Evolutionary conservation across 2,113 vertebrate genomes (phyloP), one percentile per base, ranked within the genome.

Genomic region (Isichthys henryi): DNA sequence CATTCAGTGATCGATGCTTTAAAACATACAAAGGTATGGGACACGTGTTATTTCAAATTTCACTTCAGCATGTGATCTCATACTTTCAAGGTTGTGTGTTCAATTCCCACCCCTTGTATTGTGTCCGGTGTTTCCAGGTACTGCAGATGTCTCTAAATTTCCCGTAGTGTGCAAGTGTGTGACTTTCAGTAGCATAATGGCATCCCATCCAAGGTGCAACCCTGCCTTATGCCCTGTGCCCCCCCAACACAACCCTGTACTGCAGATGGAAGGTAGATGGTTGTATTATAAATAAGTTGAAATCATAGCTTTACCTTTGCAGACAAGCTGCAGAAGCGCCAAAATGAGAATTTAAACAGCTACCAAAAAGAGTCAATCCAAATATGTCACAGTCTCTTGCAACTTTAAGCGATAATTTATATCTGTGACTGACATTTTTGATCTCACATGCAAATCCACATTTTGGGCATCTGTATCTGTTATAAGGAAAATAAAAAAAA

Each of bases 291-390:
- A 86, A 56, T 27, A n/a, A 39, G 15, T 5, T 66, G 82, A 45
- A 15, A 74, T 21, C 6, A 77, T 19, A 49, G 46, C 80, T 92
- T 93, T 93, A 97, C 96, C 95, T 96, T 70, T 95, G 93, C 83
- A 97, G 93, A 89, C 66, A 92, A 90, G 90, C 92, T 52, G 96
- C 96, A 0, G 95, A 94, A 88, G 95, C 84, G 88, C 96, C 96
- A 91, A 97, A 97, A 91, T 95, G 95, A 15, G 92, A 89, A 92
- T 97, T 95, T 86, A 97, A 95, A 90, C 96, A 96, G 89, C 93
- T 95, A 92, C 96, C 96, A 92, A 97, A 97, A 53, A 97, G 93
- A 0, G 96, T 96, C 89, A 97, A 90, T 31, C 91, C 87, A 93
- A 94, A 94, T 84, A 97, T 77, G 91, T 93, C 93, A 46, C 21